Evolutionary conservation across 2,888 invertebrate species (phyloP).

Genomic region (Margaritifera margaritifera): DNA sequence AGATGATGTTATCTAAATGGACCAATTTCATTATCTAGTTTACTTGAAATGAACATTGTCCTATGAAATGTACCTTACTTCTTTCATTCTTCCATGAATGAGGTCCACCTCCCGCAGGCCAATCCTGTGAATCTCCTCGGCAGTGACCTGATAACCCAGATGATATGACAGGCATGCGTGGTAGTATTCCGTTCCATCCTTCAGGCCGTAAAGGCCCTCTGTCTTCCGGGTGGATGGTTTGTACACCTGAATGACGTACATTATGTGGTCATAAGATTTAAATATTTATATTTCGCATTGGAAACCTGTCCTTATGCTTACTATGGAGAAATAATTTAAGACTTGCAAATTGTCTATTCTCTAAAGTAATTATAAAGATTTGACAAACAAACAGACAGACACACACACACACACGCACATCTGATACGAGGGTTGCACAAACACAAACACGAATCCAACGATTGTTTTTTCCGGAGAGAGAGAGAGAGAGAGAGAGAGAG

Average conservation of each 20-base stretch:
- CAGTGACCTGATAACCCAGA: constrained; percentile 55
- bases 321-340: too few species aligned
- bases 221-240: neutral
- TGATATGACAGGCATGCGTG: constrained; percentile 62
- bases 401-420: too few species aligned
- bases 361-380: too few species aligned
- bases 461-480: too few species aligned
- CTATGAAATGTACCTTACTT: constrained; percentile 19
- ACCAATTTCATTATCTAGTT: neutral
- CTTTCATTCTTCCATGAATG: constrained; percentile 48
- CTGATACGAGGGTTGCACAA: too few species aligned
- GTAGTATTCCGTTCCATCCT: constrained; percentile 62
- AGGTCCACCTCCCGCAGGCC: constrained; percentile 64
- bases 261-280: too few species aligned
- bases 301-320: too few species aligned
- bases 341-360: too few species aligned
- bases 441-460: too few species aligned
- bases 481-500: constrained; percentile 10
- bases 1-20: neutral
- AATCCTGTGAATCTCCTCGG: constrained; percentile 63
- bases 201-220: too few species aligned
- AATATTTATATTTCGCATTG: too few species aligned
- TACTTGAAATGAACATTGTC: neutral
- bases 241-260: neutral
- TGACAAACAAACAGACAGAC: too few species aligned